Evolutionary conservation across 2,888 invertebrate genomes (phyloP), one percentile per base, ranked within the genome.

Genomic region (Rhamphomyia laevipes): DNA sequence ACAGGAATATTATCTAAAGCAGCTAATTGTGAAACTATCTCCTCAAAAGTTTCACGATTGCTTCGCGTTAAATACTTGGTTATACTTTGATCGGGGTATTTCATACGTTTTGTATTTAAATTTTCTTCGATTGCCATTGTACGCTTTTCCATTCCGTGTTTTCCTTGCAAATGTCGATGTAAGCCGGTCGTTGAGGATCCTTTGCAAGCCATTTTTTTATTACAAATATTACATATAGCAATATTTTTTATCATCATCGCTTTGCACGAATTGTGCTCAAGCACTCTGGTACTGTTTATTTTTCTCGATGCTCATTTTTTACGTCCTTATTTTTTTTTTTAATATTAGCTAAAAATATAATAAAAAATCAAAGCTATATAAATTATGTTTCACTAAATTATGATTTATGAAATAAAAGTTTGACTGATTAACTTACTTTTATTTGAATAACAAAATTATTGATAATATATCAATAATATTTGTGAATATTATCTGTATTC

Each of bases 1-100:
- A 46, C 23, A 40, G 30, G 16, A 4, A 46, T 27, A 9, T 30
- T 30, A 40, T 46, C 46, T 16, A 11, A 40, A 12, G 40, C 46
- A 27, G 30, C 46, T 30, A 46, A 30, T 40, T 40, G 30, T 16
- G 46, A 23, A 30, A 46, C 16, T 9, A 46, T 46, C 16, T 46
- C 40, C n/a, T 40, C 46, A 12, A 38, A 13, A 10, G 40, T 40
- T 40, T 21, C 40, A 40, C 18, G 21, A 13, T 17, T 35, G 11
- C 13, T 18, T 18, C 11, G 11, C 10, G 11, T 40, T 12, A 17
- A 40, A 40, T 17, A 17, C 12, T 40, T 40, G 11, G 17, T 40
- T 40, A 18, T 17, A 40, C 4, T 40, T 18, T 40, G 17, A 18
- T 18, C 18, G 18, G 18, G 17, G 40, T 12, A 40, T 21, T 40